phyloP scores from a whole-genome alignment of 2,113 vertebrate species.

The Equus quagga region DNA sequence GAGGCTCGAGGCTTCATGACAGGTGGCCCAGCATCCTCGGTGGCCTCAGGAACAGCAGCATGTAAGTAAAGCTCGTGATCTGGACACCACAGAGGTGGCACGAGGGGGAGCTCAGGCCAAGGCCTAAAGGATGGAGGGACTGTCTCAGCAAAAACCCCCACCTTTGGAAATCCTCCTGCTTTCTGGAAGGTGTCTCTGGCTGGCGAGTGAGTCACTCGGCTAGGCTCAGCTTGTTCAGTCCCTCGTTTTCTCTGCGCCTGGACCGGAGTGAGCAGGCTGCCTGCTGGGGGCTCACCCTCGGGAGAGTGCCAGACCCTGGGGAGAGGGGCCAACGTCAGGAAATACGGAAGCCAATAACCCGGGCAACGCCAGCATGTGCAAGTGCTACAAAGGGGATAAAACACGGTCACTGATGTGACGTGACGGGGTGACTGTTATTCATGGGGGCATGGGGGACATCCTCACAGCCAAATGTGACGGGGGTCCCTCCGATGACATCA shows the following conservation, averaged over 20 bases:
- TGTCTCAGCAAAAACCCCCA: not conserved
- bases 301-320: accelerated
- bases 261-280: accelerated
- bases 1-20: too few relatives aligned
- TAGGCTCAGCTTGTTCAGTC: accelerated
- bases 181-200: too few relatives aligned
- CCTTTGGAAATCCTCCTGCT: not conserved
- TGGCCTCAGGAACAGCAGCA: accelerated
- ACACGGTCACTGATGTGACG: accelerated
- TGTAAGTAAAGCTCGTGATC: accelerated
- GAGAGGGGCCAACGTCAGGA: accelerated
- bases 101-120: accelerated
- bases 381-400: too few relatives aligned
- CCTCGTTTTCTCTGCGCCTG: accelerated
- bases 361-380: accelerated
- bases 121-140: not conserved
- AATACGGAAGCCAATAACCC: accelerated
- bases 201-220: accelerated
- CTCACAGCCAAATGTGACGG: not conserved
- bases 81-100: accelerated
- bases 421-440: too few relatives aligned
- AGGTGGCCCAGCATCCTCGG: accelerated
- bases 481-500: accelerated
- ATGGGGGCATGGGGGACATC: too few relatives aligned
- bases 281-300: not conserved